These are phyloP conservation scores for Gadopsis bispinosus DNA, from an alignment of 2,797 vertebrate genomes.

Conservation along the genomic window DNA sequence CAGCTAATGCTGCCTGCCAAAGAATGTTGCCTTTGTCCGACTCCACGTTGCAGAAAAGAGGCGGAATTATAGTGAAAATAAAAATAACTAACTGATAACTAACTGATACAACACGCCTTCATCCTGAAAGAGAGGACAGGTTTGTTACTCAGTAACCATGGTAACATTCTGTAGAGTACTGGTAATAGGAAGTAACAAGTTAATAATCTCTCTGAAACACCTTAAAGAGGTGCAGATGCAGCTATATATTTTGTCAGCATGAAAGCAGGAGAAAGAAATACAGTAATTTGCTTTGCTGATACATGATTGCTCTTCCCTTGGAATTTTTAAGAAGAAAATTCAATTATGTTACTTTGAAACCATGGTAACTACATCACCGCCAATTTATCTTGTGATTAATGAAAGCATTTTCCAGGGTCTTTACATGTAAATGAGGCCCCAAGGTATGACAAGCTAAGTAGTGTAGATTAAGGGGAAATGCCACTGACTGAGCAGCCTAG, in stretches of 20 bases:
- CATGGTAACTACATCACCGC: constrained; percentile 35
- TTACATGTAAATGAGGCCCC: constrained; percentile 37
- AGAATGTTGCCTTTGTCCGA: constrained; percentile 45
- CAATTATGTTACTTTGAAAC: constrained; percentile 38
- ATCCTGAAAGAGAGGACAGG: constrained; percentile 10
- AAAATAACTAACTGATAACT: background rate
- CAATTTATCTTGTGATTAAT: constrained; percentile 51
- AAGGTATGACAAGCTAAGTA: constrained; percentile 31
- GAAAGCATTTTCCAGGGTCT: constrained; percentile 25
- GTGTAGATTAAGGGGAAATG: constrained; percentile 29
- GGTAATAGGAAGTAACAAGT: constrained; percentile 16
- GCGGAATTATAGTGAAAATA: background rate
- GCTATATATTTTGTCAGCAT: constrained; percentile 12
- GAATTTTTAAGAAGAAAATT: constrained; percentile 24
- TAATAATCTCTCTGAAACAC: constrained; percentile 19
- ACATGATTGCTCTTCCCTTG: constrained; percentile 26
- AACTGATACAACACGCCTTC: background rate
- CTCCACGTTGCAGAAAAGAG: constrained; percentile 22
- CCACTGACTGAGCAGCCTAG: background rate
- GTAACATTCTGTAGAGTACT: constrained; percentile 8
- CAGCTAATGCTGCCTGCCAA: constrained; percentile 41
- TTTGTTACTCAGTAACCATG: background rate
- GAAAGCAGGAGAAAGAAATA: background rate
- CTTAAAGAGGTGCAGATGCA: constrained; percentile 18
- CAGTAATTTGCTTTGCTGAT: constrained; percentile 12